A percentile compares a stretch with the other conserved stretches of the same genome.
Evolutionary conservation across 2,797 vertebrate species (phyloP).

Genomic region (Mallotus villosus): DNA sequence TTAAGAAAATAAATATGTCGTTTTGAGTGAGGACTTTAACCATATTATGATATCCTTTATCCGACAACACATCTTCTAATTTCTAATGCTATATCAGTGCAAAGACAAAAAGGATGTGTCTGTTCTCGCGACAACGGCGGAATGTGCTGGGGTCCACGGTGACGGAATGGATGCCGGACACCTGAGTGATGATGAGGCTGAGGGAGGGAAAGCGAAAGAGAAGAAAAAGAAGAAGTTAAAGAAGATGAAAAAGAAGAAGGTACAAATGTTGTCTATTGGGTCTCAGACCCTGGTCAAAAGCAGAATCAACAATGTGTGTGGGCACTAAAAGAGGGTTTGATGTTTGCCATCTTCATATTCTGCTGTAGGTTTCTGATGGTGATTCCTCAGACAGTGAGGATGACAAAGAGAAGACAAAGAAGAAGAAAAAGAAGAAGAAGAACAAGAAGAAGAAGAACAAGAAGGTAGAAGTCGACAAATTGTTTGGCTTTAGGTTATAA

Average conservation of each 20-base stretch:
- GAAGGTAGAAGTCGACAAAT: conserved; percentile 12
- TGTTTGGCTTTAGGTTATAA: neutral
- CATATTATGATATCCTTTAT: neutral
- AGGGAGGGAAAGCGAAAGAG: conserved; percentile 32
- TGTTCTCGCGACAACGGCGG: conserved; percentile 2
- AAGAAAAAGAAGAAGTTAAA: conserved; percentile 53
- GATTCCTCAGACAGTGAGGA: conserved; percentile 43
- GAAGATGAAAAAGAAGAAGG: conserved; percentile 49
- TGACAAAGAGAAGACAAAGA: conserved; percentile 52
- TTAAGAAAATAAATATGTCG: no score
- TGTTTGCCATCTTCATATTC: neutral
- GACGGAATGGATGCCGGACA: conserved; percentile 35
- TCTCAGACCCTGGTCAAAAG: no score
- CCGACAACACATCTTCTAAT: neutral
- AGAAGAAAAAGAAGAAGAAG: conserved; percentile 26
- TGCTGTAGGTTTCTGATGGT: conserved; percentile 37
- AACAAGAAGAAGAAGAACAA: conserved; percentile 31
- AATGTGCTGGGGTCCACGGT: neutral
- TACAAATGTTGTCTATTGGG: neutral
- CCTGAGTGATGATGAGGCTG: conserved; percentile 64
- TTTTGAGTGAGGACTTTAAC: no score
- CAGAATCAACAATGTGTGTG: neutral
- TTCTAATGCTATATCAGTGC: conserved; percentile 2
- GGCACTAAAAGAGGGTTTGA: neutral
- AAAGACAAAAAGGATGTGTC: conserved; percentile 11